Evolutionary conservation across 2,888 invertebrate genomes (phyloP), one percentile per base, ranked within the genome.

Genomic region (Podotricha telesiphe): DNA sequence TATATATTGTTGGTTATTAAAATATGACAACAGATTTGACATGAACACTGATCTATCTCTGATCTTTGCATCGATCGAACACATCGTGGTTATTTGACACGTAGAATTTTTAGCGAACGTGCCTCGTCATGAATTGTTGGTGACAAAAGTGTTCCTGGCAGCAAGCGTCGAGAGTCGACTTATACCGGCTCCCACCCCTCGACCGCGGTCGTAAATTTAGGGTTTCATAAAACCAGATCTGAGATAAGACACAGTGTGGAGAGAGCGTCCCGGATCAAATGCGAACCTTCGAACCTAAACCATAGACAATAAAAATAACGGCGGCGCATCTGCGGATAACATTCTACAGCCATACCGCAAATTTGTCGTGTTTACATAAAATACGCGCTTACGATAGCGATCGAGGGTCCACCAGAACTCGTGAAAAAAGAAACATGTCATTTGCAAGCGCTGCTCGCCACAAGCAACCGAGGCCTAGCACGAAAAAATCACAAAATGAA

Each of bases 201-300:
- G 80, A 83, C 89, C 89, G 81, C 90, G 92, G 89, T 92, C 93
- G 92, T 93, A 93, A 93, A 93, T 93, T 93, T 92, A 92, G 93
- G 93, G 93, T 92, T 93, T 93, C 92, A 93, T 93, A 93, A 93
- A 92, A 93, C 92, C 92, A 91, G 93, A 93, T 93, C 84, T 81
- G 86, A 93, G 93, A 93, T 93, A 93, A 93, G 91, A 91, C 91
- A 91, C 91, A 91, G 91, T 89, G 91, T 86, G 86, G 88, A 89
- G 88, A 86, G 86, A 88, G 86, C 71, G 69, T 85, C 90, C 90
- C 91, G 89, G 90, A 91, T 92, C 92, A 90, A 92, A 92, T 91
- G 91, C 88, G 88, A 88, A 82, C 85, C 87, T 87, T 84, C 82
- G 80, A 83, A 79, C 85, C 80, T 67, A n/a, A n/a, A 79, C 80